Percentiles rank a stretch among this genome's conserved stretches.
Conservation (phyloP, 2,888 invertebrate genomes). For the Odontocolon sp. region DNA sequence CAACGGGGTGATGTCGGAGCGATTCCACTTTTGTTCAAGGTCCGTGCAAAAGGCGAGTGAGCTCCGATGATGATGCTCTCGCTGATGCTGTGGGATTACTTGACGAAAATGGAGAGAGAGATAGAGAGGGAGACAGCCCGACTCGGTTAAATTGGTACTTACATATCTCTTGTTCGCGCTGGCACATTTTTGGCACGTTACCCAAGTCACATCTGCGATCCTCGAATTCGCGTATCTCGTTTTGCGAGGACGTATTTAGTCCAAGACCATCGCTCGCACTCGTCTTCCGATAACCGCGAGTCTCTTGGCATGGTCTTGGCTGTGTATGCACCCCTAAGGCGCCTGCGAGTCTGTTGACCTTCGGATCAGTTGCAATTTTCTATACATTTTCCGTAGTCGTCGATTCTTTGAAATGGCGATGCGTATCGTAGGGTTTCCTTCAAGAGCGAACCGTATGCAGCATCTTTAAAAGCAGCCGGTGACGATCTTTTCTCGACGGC, state of each 20-base stretch:
- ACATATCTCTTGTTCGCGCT: constrained; percentile 74
- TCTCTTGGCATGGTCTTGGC: constrained; percentile 11
- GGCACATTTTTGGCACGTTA: constrained; percentile 76
- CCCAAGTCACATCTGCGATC: constrained; percentile 70
- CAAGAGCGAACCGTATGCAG: not conserved
- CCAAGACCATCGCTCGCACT: constrained; percentile 65
- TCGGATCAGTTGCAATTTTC: constrained; percentile 6
- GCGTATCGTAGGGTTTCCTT: no score
- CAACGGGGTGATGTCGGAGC: constrained; percentile 5
- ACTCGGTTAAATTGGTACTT: constrained; percentile 75
- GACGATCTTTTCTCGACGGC: constrained; percentile 30
- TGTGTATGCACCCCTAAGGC: constrained; percentile 1
- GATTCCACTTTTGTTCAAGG: constrained; percentile 63
- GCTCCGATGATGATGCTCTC: constrained; percentile 38
- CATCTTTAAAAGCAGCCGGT: not conserved
- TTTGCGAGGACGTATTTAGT: constrained; percentile 74
- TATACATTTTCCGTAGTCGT: not conserved
- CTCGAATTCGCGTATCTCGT: constrained; percentile 67
- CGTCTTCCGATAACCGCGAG: constrained; percentile 65
- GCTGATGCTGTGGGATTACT: constrained; percentile 18
- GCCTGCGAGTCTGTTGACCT: constrained; percentile 30
- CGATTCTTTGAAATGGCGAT: not conserved
- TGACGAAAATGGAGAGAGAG: constrained; percentile 19
- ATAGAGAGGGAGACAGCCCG: constrained; percentile 40
- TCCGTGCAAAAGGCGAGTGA: constrained; percentile 33